Evolutionary conservation across 2,113 vertebrate species (phyloP).

Genomic region (Pygathrix nemaeus): DNA sequence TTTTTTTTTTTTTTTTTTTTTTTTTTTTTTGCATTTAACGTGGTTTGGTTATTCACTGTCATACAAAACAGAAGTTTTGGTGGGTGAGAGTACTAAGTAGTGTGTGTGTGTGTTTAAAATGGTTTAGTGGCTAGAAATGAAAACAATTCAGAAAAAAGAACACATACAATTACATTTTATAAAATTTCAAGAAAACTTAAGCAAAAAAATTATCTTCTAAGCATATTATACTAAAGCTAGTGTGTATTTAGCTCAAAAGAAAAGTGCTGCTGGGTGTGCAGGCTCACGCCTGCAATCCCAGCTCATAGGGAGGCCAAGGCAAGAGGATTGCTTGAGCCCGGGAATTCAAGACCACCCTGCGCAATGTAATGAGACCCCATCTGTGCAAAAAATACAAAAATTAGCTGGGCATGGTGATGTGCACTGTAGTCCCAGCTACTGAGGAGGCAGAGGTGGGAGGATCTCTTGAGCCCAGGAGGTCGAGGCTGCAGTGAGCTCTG

Average conservation of each 20-base stretch:
- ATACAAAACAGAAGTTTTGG: background rate
- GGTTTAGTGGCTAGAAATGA: background rate
- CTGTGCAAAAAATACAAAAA: background rate
- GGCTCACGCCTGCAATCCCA: background rate
- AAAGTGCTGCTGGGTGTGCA: background rate
- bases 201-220: background rate
- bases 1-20: no score
- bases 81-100: fast-evolving
- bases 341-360: background rate
- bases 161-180: background rate
- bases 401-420: background rate
- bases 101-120: background rate
- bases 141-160: background rate
- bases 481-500: background rate
- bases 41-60: background rate
- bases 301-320: background rate
- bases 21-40: background rate
- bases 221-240: fast-evolving
- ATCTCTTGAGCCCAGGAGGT: background rate
- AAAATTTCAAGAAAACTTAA: background rate
- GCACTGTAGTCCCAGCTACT: background rate
- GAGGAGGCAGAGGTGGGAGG: background rate
- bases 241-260: no score
- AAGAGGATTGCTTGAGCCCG: background rate
- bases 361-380: background rate